Base-by-base conservation (phyloP, 2,888 invertebrate genomes). In the Cylloceria caligata region DNA sequence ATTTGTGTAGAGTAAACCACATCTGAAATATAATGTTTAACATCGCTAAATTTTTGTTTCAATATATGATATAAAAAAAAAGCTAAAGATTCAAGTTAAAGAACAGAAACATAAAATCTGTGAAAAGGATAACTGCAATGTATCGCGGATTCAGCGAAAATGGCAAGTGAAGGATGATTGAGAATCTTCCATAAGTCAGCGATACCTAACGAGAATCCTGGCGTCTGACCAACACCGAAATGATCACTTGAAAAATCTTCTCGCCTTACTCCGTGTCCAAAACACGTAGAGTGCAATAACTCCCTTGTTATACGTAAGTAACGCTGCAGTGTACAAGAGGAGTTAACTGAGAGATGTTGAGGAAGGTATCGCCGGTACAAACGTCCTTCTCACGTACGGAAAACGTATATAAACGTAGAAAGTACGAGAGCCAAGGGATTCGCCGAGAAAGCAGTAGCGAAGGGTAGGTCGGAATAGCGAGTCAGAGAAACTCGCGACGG, bases 361-460 rank as follows among this genome's bases (percentile, higher is more conserved):
- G 55, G 24, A 34, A 57, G 39, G 42, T 39, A 57, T 71, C 71
- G 27, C 42, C 27, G 9, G 21, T 30, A 68, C 3, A 34, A 36
- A 27, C n/a, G 65, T 65, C 57, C 47, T 65, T 62, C 71, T 64
- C 80, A 80, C 77, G 80, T 80, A 72, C 69, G 73, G n/a, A 27
- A 13, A 62, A 45, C 74, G 73, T 71, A 77, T 81, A 81, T 80
- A 81, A 67, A 64, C 49, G 62, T 34, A 36, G 49, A 52, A 83
- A 65, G 71, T 77, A 83, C 74, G 74, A 75, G 80, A 74, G 81
- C 34, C 83, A 13, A 69, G 80, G 77, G 80, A 80, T 77, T 67
- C 19, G 34, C 64, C 9, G 45, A 13, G 24, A 34, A 52, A 42
- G 47, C 16, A 52, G 36, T 30, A n/a, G 52, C 19, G 65, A n/a